phyloP scores from a whole-genome alignment of 2,888 invertebrate species.

The Ophion costatus region DNA sequence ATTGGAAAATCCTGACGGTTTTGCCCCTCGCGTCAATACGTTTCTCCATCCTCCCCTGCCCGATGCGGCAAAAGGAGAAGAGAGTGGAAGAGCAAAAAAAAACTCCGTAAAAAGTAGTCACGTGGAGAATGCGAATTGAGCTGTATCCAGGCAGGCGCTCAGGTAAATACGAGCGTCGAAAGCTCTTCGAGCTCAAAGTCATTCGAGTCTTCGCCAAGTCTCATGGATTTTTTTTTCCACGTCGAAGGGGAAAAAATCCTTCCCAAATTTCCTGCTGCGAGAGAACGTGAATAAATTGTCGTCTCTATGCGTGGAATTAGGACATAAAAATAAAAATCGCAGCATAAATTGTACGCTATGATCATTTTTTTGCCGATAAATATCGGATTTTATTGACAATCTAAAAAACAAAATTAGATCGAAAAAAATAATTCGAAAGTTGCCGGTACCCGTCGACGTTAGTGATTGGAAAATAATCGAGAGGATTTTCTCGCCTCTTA shows the following conservation, averaged over 20 bases:
- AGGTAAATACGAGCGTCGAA: conserved; percentile 71
- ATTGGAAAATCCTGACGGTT: conserved; percentile 46
- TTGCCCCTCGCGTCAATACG: conserved; percentile 22
- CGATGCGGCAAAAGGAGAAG: background rate
- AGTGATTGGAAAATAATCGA: conserved; percentile 5
- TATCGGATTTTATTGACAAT: background rate
- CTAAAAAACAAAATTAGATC: background rate
- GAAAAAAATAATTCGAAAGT: conserved; percentile 1
- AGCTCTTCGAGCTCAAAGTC: conserved; percentile 69
- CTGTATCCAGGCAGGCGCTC: conserved; percentile 6
- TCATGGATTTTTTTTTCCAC: conserved; percentile 10
- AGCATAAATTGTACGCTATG: background rate
- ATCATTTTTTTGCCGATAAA: background rate
- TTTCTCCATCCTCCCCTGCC: conserved; percentile 21
- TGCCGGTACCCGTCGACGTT: background rate
- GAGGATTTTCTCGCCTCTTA: conserved; percentile 22
- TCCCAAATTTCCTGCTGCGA: background rate
- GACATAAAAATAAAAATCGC: background rate
- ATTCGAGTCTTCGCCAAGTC: conserved; percentile 69
- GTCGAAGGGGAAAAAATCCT: background rate
- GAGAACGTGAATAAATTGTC: background rate
- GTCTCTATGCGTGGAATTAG: background rate
- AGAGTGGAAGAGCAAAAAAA: conserved; percentile 13
- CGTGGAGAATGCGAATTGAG: conserved; percentile 29
- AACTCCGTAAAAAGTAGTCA: background rate